These are phyloP conservation scores for Sabatieria punctata DNA, from an alignment of 2,888 invertebrate species.

Conservation along the genomic window DNA sequence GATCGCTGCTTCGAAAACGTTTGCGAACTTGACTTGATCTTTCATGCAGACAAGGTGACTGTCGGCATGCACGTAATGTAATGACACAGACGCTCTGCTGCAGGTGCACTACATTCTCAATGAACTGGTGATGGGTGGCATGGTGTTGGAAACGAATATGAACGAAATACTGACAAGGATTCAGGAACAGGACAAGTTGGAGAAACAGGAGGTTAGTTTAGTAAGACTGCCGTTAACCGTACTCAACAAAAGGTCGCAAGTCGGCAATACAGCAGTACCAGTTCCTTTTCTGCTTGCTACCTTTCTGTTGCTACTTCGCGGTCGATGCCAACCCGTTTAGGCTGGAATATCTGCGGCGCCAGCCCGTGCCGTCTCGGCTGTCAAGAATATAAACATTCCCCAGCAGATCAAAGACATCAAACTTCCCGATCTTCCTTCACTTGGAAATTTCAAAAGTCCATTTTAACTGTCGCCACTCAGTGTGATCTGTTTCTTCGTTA, in stretches of 20 bases:
- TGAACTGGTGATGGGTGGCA: constrained; percentile 97
- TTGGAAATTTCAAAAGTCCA: constrained; percentile 1
- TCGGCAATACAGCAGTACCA: too few species aligned
- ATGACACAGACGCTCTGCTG: constrained; percentile 8
- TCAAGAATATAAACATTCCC: constrained; percentile 97
- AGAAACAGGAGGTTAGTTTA: constrained; percentile 76
- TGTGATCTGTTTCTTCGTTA: too few species aligned
- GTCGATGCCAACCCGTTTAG: too few species aligned
- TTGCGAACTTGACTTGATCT: constrained; percentile 93
- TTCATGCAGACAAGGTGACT: constrained; percentile 73
- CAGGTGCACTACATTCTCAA: constrained; percentile 79
- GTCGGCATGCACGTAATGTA: background rate
- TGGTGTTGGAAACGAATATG: constrained; percentile 99
- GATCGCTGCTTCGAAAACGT: constrained; percentile 99
- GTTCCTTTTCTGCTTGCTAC: too few species aligned
- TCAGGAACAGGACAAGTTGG: constrained; percentile 92
- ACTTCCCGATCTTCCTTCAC: constrained; percentile 75
- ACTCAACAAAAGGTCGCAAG: too few species aligned
- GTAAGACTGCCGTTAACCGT: too few species aligned
- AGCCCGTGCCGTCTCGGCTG: constrained; percentile 87
- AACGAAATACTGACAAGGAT: constrained; percentile 82
- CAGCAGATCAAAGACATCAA: constrained; percentile 95
- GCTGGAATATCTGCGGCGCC: constrained; percentile 55
- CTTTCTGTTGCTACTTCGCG: too few species aligned
- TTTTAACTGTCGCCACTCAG: too few species aligned